Percentiles rank a stretch among this genome's conserved stretches.
phyloP scores from a whole-genome alignment of 1,140 invertebrate species.

The Drosophila sproati region DNA sequence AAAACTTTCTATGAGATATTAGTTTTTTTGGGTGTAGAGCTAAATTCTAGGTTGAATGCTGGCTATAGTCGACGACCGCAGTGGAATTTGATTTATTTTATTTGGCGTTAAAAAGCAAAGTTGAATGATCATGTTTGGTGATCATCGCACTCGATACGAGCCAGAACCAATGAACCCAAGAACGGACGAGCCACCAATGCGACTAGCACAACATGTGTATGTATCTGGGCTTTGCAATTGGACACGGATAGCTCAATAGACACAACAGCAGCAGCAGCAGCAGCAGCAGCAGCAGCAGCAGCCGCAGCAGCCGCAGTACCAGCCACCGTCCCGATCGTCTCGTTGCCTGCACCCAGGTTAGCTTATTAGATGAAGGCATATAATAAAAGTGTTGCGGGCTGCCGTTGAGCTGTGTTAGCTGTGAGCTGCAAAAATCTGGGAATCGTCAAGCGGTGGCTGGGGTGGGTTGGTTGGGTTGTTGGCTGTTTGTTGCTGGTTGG shows the following conservation, averaged over 20 bases:
- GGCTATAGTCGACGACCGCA: constrained; percentile 68
- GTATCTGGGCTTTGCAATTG: constrained; percentile 76
- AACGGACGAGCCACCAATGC: constrained; percentile 16
- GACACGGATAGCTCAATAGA: constrained; percentile 81
- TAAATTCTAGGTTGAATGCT: neutral
- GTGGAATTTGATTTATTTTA: constrained; percentile 82
- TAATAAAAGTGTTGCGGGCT: constrained; percentile 80
- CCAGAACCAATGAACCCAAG: constrained; percentile 57
- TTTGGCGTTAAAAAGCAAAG: constrained; percentile 81
- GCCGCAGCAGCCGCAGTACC: constrained; percentile 12
- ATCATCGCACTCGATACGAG: constrained; percentile 73
- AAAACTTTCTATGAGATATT: no score
- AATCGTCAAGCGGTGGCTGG: constrained; percentile 28
- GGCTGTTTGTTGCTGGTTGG: constrained; percentile 13
- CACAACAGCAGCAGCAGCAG: constrained; percentile 33
- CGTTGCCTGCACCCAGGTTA: constrained; percentile 52
- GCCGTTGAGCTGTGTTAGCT: constrained; percentile 45
- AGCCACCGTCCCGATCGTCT: constrained; percentile 41
- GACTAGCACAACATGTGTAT: constrained; percentile 56
- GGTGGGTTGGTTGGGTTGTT: neutral
- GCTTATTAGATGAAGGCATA: constrained; percentile 82
- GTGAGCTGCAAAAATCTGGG: constrained; percentile 40
- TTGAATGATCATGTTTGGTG: constrained; percentile 79
- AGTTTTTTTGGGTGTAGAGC: neutral
- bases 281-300: constrained; percentile 31